phyloP scores from a whole-genome alignment of 2,113 vertebrate species.

The Ellobius talpinus region DNA sequence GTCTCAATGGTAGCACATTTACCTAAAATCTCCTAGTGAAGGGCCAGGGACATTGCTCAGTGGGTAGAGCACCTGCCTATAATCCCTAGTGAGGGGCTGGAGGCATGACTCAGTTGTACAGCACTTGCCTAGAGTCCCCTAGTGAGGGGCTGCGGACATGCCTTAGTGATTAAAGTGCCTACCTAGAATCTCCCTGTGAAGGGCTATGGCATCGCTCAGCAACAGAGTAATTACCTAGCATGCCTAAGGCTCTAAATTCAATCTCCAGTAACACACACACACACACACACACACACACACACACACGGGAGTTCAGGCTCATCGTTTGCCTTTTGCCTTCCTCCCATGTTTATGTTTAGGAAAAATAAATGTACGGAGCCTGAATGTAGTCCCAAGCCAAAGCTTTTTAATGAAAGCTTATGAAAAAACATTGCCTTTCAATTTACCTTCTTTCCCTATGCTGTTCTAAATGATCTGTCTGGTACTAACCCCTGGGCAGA shows the following conservation, averaged over 20 bases:
- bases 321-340: slow-evolving; percentile 57
- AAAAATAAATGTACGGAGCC: slow-evolving; percentile 56
- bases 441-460: neutral
- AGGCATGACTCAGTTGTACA: neutral
- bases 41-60: neutral
- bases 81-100: neutral
- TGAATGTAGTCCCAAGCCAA: slow-evolving; percentile 41
- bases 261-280: neutral
- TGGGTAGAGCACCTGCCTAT: neutral
- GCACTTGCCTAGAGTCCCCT: neutral
- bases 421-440: slow-evolving; percentile 41
- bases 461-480: neutral
- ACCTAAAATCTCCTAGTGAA: neutral
- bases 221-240: neutral
- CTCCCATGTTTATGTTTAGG: slow-evolving; percentile 57
- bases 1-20: neutral
- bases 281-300: neutral
- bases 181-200: neutral
- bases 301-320: neutral
- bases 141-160: neutral
- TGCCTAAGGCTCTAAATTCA: neutral
- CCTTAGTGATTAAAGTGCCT: neutral
- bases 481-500: neutral
- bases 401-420: slow-evolving; percentile 59
- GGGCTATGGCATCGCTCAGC: neutral